These are phyloP conservation scores for Papilio demoleus DNA, from an alignment of 2,888 invertebrate species.

Conservation along the genomic window DNA sequence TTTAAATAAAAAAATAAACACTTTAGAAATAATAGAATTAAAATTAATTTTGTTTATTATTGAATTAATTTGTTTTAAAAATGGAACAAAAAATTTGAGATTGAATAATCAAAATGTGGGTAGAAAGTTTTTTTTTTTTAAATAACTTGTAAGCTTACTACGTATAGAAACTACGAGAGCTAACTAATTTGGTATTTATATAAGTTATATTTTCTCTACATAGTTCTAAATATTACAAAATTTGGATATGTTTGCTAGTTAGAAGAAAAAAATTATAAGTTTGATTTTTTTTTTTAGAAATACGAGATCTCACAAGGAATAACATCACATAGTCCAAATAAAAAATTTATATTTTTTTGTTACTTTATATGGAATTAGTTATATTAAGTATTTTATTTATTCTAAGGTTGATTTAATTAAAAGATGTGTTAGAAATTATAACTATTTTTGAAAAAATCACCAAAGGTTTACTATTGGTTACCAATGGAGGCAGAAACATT, in stretches of 20 bases:
- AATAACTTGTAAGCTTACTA: background rate
- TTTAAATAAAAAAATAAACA: constrained; percentile 59
- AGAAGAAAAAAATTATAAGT: constrained; percentile 44
- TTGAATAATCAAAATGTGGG: constrained; percentile 12
- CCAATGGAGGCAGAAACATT: no score
- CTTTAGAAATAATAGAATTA: constrained; percentile 55
- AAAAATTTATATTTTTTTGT: constrained; percentile 50
- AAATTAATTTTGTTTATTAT: constrained; percentile 44
- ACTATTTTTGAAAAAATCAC: no score
- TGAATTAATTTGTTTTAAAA: background rate
- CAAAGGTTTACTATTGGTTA: no score
- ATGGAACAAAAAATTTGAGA: background rate
- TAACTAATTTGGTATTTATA: constrained; percentile 26
- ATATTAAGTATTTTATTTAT: constrained; percentile 44
- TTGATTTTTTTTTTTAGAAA: constrained; percentile 51
- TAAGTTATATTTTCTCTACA: constrained; percentile 41
- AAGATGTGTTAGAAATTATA: no score
- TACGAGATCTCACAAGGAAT: constrained; percentile 62
- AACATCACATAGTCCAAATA: constrained; percentile 45
- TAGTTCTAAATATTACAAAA: constrained; percentile 39
- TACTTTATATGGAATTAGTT: constrained; percentile 48
- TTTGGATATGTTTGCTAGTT: constrained; percentile 47
- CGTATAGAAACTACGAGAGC: constrained; percentile 17
- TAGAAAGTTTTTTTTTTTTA: constrained; percentile 8
- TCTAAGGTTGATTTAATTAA: background rate